These are phyloP conservation scores for Diadromus collaris DNA, from an alignment of 2,888 invertebrate species.

Conservation along the genomic window DNA sequence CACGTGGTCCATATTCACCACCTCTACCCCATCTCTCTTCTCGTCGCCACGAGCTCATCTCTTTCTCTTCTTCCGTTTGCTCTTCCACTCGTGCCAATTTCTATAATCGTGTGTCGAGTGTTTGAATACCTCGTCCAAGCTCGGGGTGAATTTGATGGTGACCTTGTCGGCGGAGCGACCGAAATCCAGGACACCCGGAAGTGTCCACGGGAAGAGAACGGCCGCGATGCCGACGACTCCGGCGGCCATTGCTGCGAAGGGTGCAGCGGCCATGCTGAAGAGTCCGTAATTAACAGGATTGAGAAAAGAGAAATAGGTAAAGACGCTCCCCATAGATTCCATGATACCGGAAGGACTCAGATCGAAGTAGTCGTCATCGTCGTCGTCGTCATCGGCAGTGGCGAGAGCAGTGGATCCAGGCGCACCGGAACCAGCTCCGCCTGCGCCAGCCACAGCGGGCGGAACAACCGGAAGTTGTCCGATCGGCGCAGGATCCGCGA, in stretches of 20 bases:
- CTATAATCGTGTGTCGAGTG: conserved; percentile 68
- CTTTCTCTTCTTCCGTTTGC: conserved; percentile 73
- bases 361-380: conserved; percentile 81
- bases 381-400: conserved; percentile 66
- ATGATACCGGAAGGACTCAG: conserved; percentile 79
- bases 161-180: conserved; percentile 66
- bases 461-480: conserved; percentile 16
- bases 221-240: conserved; percentile 84
- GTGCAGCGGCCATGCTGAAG: conserved; percentile 84
- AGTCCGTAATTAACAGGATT: conserved; percentile 84
- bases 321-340: conserved; percentile 81
- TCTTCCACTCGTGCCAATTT: conserved; percentile 75
- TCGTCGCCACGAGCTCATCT: conserved; percentile 63
- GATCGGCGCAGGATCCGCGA: conserved; percentile 41
- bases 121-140: conserved; percentile 70
- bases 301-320: conserved; percentile 82
- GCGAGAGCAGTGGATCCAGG: conserved; percentile 57
- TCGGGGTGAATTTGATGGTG: conserved; percentile 64
- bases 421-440: conserved; percentile 36
- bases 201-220: conserved; percentile 85
- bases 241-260: conserved; percentile 84
- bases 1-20: too few species aligned
- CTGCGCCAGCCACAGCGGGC: conserved; percentile 27
- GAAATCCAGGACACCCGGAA: conserved; percentile 80
- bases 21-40: too few species aligned